Base-by-base conservation (phyloP, 2,113 vertebrate species). In the Pomatorhinus ruficollis region DNA sequence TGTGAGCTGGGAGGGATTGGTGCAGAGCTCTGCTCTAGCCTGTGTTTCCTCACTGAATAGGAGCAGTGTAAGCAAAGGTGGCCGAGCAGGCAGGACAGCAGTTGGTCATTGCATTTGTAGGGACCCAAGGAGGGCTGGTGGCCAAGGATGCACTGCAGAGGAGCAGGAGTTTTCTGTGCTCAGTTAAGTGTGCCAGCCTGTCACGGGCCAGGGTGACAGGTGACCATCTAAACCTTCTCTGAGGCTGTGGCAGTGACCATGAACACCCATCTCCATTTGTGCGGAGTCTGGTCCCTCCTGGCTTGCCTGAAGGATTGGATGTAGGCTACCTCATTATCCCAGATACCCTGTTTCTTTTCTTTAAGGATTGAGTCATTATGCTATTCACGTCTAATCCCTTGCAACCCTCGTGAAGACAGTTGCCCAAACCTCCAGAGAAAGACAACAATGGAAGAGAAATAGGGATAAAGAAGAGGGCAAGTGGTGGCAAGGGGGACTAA, bases 1-100 rank as follows among this genome's bases (percentile, higher is more conserved):
- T 6, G 4, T 0, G 21, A 6, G 30, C 33, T 37, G 1, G 2
- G 57, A 35, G 63, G 54, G 30, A 0, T 9, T 1, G 6, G 21
- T 21, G 33, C 9, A 7, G 50, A 37, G 52, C 24, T 52, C 19
- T 75, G 56, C 16, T 5, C 10, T 15, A 17, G 47, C 45, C 60
- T 2, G 22, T 16, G 23, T 24, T 57, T 31, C 24, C 4, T 27
- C 23, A 2, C 25, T 33, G 1, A 21, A 5, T 0, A 9, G 79
- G 40, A 25, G 35, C 30, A 9, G 28, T 13, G 76, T 23, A 12
- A 37, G 27, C 8, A 42, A 12, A 9, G 0, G 3, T 7, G 24
- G 13, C 37, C 20, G 49, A 25, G 31, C 49, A 50, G 65, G 27
- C 50, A 6, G 42, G 33, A 27, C 69, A 18, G 35, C 35, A 30